phyloP scores from a whole-genome alignment of 2,113 vertebrate genomes.

The Campylomormyrus tamandua region DNA sequence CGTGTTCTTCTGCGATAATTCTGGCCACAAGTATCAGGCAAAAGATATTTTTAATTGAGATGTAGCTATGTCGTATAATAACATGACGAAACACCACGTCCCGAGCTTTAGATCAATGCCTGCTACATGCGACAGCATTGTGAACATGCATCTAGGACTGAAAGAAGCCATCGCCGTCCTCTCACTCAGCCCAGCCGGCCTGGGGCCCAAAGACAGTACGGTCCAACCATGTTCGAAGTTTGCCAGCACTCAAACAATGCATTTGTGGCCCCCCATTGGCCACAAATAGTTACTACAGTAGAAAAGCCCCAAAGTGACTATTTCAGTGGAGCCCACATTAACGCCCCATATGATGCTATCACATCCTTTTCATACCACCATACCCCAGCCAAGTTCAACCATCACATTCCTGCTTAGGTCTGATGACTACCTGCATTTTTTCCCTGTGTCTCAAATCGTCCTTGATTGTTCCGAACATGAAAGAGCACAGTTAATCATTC shows the following conservation, averaged over 20 bases:
- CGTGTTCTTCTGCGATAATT: not conserved
- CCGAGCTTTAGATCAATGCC: not conserved
- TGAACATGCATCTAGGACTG: not conserved
- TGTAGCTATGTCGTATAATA: not conserved
- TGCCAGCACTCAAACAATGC: not conserved
- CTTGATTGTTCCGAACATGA: slow-evolving; percentile 10
- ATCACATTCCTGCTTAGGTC: not conserved
- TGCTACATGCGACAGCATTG: not conserved
- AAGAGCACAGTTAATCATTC: slow-evolving; percentile 54
- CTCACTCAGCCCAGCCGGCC: not conserved
- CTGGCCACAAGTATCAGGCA: not conserved
- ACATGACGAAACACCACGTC: not conserved
- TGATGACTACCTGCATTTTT: not conserved
- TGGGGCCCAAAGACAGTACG: not conserved
- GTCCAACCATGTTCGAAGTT: not conserved
- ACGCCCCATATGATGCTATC: not conserved
- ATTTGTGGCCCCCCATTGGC: not conserved
- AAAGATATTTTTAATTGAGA: not conserved
- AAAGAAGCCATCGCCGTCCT: not conserved
- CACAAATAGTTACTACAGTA: not conserved
- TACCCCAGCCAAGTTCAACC: not conserved
- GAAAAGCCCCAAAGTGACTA: not conserved
- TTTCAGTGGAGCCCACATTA: not conserved
- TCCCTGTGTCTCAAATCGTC: not conserved
- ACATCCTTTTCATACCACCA: not conserved